phyloP scores from a whole-genome alignment of 2,113 vertebrate species.

The Columbina picui region DNA sequence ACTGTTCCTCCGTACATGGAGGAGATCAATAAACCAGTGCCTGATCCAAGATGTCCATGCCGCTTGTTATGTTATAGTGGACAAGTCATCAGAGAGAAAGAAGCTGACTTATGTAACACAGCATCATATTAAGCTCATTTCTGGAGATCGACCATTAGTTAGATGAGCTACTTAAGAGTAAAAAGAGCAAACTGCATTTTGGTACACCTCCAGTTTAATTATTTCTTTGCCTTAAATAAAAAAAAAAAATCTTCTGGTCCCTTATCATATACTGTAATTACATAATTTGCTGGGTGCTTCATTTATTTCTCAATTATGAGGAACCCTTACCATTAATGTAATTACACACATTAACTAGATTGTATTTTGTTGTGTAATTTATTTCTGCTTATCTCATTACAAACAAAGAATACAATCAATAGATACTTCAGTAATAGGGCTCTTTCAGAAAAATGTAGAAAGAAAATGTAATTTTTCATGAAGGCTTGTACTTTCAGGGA shows the following conservation, averaged over 20 bases:
- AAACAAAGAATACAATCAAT: neutral
- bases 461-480: neutral
- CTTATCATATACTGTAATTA: neutral
- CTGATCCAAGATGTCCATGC: neutral
- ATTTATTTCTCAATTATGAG: neutral
- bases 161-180: neutral
- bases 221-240: neutral
- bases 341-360: conserved; percentile 32
- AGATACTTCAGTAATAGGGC: neutral
- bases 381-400: neutral
- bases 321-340: neutral
- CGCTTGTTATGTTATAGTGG: neutral
- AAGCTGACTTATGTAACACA: neutral
- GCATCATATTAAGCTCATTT: neutral
- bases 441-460: neutral
- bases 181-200: conserved; percentile 4
- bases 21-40: neutral
- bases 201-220: neutral
- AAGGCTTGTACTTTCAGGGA: neutral
- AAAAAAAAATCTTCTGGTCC: neutral
- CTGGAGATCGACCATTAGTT: neutral
- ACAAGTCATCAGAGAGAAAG: neutral
- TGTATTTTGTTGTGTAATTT: conserved; percentile 33
- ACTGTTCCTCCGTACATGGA: neutral
- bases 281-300: neutral